Evolutionary conservation across 2,113 vertebrate genomes (phyloP).

Genomic region (Stomatorhinus ivindoensis): DNA sequence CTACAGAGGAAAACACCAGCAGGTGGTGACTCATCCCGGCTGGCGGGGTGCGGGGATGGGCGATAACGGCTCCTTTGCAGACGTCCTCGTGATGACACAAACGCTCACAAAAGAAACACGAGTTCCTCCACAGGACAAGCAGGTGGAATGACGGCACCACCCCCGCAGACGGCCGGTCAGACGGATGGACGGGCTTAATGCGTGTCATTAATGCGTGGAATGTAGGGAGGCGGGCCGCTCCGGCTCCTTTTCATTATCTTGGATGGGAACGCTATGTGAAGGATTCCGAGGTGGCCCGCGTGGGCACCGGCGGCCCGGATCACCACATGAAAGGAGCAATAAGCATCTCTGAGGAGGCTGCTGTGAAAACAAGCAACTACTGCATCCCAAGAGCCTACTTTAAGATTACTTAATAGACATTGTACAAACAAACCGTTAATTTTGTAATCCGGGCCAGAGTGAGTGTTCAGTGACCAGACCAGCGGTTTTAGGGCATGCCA

Average conservation of each 20-base stretch:
- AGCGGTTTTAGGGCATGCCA: neutral
- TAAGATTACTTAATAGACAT: neutral
- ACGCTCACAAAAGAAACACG: neutral
- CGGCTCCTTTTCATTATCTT: slow-evolving; percentile 15
- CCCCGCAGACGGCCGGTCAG: neutral
- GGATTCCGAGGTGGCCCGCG: slow-evolving; percentile 19
- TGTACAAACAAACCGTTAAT: neutral
- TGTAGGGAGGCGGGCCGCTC: slow-evolving; percentile 8
- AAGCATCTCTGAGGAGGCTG: neutral
- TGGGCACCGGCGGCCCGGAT: slow-evolving; percentile 3
- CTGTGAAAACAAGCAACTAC: neutral
- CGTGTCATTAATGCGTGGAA: slow-evolving; percentile 18
- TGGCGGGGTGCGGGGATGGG: neutral
- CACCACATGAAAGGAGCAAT: neutral
- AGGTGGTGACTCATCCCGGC: neutral
- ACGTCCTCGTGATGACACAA: neutral
- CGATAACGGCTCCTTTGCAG: neutral
- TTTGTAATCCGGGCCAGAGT: neutral
- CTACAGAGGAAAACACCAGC: neutral
- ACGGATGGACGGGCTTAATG: neutral
- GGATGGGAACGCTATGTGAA: slow-evolving; percentile 16
- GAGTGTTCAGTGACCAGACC: neutral
- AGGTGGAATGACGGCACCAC: neutral
- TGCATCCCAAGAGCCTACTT: neutral
- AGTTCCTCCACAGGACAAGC: neutral